Evolutionary conservation across 1,140 invertebrate genomes (phyloP).

Genomic region (Zaprionus vittiger): DNA sequence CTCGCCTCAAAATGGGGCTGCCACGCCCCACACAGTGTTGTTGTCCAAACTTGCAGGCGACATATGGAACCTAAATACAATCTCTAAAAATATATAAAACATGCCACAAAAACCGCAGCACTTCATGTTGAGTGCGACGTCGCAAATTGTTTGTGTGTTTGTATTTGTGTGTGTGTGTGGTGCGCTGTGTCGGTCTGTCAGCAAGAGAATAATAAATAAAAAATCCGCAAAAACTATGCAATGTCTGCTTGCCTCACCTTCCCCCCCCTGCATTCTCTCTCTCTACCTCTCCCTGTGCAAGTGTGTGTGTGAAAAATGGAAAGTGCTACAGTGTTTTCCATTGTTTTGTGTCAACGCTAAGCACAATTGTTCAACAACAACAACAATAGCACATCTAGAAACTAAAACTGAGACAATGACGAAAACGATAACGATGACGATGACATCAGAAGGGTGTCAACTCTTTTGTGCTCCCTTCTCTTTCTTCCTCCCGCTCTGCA

Average conservation of each 20-base stretch:
- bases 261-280: too few relatives aligned
- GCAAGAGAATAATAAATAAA: constrained; percentile 76
- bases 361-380: constrained; percentile 40
- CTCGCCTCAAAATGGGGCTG: neutral
- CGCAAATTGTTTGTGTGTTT: constrained; percentile 53
- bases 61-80: constrained; percentile 51
- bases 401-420: constrained; percentile 15
- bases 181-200: constrained; percentile 3
- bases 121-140: constrained; percentile 72
- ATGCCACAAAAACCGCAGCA: constrained; percentile 73
- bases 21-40: constrained; percentile 12
- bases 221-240: constrained; percentile 62
- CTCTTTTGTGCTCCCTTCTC: neutral
- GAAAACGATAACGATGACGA: constrained; percentile 4
- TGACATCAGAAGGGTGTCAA: constrained; percentile 29
- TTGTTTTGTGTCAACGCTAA: constrained; percentile 66
- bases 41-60: constrained; percentile 29
- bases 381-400: constrained; percentile 20
- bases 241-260: constrained; percentile 30
- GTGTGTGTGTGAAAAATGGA: constrained; percentile 63
- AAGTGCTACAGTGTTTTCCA: constrained; percentile 76
- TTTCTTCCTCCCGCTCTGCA: neutral
- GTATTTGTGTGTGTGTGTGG: neutral
- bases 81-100: constrained; percentile 78
- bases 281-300: constrained; percentile 17